phyloP scores from a whole-genome alignment of 1,140 invertebrate species.

The Pomacea maculata region DNA sequence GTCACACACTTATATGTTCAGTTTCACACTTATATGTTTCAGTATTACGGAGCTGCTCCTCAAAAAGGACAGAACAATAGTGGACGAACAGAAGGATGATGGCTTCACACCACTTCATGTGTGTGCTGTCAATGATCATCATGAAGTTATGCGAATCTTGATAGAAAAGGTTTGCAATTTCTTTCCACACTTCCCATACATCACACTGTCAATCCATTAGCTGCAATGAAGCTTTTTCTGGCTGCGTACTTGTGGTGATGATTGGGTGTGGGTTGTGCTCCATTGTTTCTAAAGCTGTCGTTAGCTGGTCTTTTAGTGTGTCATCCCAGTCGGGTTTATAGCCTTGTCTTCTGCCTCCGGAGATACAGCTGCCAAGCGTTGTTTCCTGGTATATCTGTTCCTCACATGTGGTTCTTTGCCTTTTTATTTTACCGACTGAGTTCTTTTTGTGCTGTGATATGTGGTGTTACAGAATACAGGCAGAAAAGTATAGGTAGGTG shows the following conservation, averaged over 20 bases:
- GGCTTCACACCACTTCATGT: conserved; percentile 34
- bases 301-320: background rate
- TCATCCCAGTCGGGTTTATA: background rate
- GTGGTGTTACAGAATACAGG: no score
- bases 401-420: no score
- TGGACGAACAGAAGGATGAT: conserved; percentile 31
- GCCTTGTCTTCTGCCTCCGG: background rate
- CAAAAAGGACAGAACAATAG: background rate
- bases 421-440: no score
- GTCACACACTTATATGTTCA: no score
- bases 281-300: background rate
- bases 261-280: background rate
- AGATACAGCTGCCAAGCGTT: background rate
- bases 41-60: background rate
- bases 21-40: no score
- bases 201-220: background rate
- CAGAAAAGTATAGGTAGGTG: no score
- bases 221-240: background rate
- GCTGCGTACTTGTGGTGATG: background rate
- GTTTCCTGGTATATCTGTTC: no score
- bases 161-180: conserved; percentile 19
- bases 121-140: conserved; percentile 31
- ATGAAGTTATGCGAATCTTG: conserved; percentile 15
- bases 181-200: background rate
- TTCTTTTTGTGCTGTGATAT: no score